These are phyloP conservation scores for Matsumyia berberina DNA, from an alignment of 2,888 invertebrate species.

Conservation along the genomic window DNA sequence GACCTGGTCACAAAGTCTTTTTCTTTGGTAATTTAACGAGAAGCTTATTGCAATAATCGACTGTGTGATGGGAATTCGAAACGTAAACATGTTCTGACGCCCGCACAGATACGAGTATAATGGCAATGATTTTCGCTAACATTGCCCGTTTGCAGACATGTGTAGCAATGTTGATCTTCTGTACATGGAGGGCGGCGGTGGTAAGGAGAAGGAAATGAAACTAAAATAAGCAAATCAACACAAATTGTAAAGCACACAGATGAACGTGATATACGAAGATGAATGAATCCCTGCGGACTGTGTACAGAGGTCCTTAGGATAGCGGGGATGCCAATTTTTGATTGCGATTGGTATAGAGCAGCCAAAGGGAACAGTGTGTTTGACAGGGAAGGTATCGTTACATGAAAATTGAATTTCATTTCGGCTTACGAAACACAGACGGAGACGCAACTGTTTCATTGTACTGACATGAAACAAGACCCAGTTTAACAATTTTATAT, in stretches of 20 bases:
- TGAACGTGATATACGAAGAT: conserved; percentile 43
- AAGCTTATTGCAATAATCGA: conserved; percentile 31
- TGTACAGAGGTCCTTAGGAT: not conserved
- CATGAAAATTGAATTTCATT: too few species aligned
- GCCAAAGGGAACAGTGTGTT: not conserved
- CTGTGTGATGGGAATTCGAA: conserved; percentile 11
- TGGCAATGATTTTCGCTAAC: conserved; percentile 5
- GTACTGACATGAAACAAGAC: too few species aligned
- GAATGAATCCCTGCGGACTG: conserved; percentile 5
- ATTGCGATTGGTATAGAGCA: too few species aligned
- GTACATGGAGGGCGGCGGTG: not conserved
- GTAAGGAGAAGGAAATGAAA: conserved; percentile 13
- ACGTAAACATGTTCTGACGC: conserved; percentile 18
- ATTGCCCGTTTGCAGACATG: not conserved
- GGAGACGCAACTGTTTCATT: too few species aligned
- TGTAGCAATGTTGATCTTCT: not conserved
- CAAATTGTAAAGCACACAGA: conserved; percentile 33
- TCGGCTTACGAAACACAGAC: too few species aligned
- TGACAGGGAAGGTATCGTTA: not conserved
- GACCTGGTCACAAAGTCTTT: not conserved
- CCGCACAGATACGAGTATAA: not conserved
- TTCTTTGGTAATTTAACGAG: conserved; percentile 20
- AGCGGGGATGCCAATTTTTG: conserved; percentile 8
- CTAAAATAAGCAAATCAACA: conserved; percentile 49
- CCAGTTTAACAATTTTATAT: too few species aligned